These are phyloP conservation scores for Hippocampus abdominalis DNA, from an alignment of 2,113 vertebrate species.

Conservation along the genomic window DNA sequence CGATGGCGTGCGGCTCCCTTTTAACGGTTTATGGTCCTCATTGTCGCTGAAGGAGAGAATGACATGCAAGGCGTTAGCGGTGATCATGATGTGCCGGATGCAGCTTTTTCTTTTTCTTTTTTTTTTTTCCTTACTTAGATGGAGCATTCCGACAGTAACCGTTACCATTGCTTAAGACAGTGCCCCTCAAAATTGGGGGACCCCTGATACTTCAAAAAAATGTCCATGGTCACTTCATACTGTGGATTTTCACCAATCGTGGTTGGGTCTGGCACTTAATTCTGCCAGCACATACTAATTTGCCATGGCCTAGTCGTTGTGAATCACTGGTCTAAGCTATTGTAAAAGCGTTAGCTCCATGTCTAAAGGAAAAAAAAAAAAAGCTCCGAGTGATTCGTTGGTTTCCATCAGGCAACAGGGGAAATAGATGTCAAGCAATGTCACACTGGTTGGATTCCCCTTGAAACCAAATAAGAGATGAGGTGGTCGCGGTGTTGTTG, in stretches of 20 bases:
- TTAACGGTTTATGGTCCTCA: conserved; percentile 96
- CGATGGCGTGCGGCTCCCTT: conserved; percentile 93
- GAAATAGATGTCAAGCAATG: conserved; percentile 63
- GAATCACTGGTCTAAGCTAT: not conserved
- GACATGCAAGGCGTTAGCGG: conserved; percentile 74
- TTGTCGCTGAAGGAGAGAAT: conserved; percentile 86
- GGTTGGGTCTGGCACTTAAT: too few species aligned
- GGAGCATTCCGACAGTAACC: conserved; percentile 44
- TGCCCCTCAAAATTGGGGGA: too few species aligned
- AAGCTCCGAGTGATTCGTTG: conserved; percentile 58
- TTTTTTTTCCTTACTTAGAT: conserved; percentile 61
- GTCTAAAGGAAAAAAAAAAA: conserved; percentile 42
- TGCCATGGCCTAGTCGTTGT: too few species aligned
- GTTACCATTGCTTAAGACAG: conserved; percentile 1
- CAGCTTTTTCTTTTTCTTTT: conserved; percentile 17
- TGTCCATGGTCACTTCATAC: too few species aligned
- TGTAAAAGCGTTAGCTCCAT: conserved; percentile 32
- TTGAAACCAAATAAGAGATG: conserved; percentile 61
- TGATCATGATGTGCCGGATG: conserved; percentile 62
- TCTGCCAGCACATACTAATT: too few species aligned
- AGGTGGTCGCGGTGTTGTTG: conserved; percentile 48
- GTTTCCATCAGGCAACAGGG: conserved; percentile 68
- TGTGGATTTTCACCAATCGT: too few species aligned
- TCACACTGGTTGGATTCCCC: conserved; percentile 55
- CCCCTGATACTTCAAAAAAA: too few species aligned